These are phyloP conservation scores for Pectinophora gossypiella DNA, from an alignment of 1,140 invertebrate genomes.

Conservation along the genomic window DNA sequence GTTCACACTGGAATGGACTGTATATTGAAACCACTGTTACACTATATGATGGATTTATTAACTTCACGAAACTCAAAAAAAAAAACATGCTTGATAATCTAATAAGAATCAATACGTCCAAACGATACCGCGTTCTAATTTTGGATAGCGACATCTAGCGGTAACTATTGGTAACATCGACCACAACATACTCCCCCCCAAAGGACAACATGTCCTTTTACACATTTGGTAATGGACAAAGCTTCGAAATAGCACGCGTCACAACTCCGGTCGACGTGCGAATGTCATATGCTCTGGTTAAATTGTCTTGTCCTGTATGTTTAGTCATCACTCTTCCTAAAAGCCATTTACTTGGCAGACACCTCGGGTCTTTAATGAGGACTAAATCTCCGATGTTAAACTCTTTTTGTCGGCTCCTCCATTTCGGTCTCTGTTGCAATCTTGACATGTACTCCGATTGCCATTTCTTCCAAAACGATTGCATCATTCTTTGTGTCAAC, in stretches of 20 bases:
- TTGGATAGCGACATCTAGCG: too few species aligned
- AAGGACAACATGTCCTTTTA: conserved; percentile 3
- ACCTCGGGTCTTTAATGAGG: not conserved
- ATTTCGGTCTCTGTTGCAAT: not conserved
- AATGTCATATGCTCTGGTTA: conserved; percentile 1
- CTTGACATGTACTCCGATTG: not conserved
- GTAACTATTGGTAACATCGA: too few species aligned
- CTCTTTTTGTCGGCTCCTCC: not conserved
- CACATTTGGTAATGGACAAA: not conserved
- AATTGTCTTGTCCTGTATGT: not conserved
- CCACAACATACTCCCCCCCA: conserved; percentile 33
- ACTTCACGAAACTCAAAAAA: too few species aligned
- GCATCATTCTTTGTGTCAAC: not conserved
- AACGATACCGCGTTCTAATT: too few species aligned
- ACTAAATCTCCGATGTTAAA: not conserved
- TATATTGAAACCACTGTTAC: too few species aligned
- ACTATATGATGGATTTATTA: too few species aligned
- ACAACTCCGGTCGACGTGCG: not conserved
- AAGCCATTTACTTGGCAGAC: not conserved
- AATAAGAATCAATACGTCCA: too few species aligned
- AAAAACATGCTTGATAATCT: too few species aligned
- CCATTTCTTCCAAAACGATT: conserved; percentile 2
- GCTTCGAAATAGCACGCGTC: not conserved
- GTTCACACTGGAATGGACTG: too few species aligned
- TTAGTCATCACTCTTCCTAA: not conserved